Percentiles rank a stretch among this genome's conserved stretches.
Evolutionary conservation across 2,888 invertebrate species (phyloP).

Genomic region (Drosophila paramelanica): DNA sequence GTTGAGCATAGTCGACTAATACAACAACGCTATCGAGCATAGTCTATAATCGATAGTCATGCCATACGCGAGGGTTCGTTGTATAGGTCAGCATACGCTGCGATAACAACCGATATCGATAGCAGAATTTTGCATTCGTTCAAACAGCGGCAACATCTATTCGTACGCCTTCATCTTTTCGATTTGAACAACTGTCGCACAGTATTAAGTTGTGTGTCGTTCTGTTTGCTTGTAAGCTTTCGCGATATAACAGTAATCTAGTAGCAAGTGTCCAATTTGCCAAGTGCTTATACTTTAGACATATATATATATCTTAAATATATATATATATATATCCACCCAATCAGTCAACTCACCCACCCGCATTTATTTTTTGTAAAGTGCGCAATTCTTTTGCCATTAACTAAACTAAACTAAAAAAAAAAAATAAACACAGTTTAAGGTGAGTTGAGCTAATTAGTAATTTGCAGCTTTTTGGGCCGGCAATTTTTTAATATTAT

Average conservation of each 20-base stretch:
- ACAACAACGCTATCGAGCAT: not conserved
- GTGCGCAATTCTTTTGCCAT: constrained; percentile 54
- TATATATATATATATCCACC: constrained; percentile 33
- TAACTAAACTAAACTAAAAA: constrained; percentile 28
- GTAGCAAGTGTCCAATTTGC: constrained; percentile 44
- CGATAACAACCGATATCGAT: not conserved
- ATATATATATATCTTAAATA: constrained; percentile 26
- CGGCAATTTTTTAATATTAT: constrained; percentile 10
- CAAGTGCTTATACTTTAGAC: constrained; percentile 36
- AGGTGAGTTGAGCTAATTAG: constrained; percentile 41
- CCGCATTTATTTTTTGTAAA: constrained; percentile 55
- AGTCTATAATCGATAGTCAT: constrained; percentile 4
- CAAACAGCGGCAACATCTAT: constrained; percentile 22
- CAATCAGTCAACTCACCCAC: constrained; percentile 43
- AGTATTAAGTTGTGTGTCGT: constrained; percentile 66
- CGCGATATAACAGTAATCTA: constrained; percentile 46
- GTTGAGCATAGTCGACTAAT: not conserved
- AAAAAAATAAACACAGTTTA: constrained; percentile 25
- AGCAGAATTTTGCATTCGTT: constrained; percentile 1
- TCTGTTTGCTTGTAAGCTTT: constrained; percentile 60
- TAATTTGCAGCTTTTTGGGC: constrained; percentile 21
- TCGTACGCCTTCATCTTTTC: constrained; percentile 51
- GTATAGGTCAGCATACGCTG: not conserved
- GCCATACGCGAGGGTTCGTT: constrained; percentile 1
- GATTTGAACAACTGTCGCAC: constrained; percentile 54